These are phyloP conservation scores for Melolontha melolontha DNA, from an alignment of 2,888 invertebrate species.

Conservation along the genomic window DNA sequence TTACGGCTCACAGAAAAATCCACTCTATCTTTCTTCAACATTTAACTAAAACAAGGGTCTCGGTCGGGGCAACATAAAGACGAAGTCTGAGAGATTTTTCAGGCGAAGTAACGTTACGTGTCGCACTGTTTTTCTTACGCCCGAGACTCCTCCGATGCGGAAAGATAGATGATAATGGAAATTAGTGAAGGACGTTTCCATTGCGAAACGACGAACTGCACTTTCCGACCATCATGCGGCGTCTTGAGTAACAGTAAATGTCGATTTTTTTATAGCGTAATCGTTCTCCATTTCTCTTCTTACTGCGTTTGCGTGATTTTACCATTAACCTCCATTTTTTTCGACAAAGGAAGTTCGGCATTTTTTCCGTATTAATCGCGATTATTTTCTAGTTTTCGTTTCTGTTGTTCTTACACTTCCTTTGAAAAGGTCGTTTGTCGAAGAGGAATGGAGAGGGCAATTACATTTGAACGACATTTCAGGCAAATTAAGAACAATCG, in stretches of 20 bases:
- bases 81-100: conserved; percentile 40
- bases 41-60: conserved; percentile 22
- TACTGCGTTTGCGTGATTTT: conserved; percentile 18
- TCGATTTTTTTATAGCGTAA: conserved; percentile 25
- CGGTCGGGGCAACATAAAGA: conserved; percentile 1
- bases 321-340: conserved; percentile 7
- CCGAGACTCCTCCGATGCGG: conserved; percentile 36
- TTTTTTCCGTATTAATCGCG: too few relatives aligned
- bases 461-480: conserved; percentile 20
- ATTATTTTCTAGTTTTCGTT: too few relatives aligned
- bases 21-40: conserved; percentile 13
- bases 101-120: conserved; percentile 57
- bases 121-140: conserved; percentile 55
- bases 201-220: conserved; percentile 57
- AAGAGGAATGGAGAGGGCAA: neutral
- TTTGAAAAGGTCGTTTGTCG: too few relatives aligned
- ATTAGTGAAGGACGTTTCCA: conserved; percentile 61
- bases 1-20: conserved; percentile 10
- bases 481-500: conserved; percentile 1
- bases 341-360: neutral
- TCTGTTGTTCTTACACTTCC: too few relatives aligned
- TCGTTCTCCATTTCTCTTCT: conserved; percentile 17
- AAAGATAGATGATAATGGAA: conserved; percentile 65
- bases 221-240: conserved; percentile 52
- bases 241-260: conserved; percentile 27